Base-by-base conservation (phyloP, 2,113 vertebrate genomes). In the Brachyistius frenatus region DNA sequence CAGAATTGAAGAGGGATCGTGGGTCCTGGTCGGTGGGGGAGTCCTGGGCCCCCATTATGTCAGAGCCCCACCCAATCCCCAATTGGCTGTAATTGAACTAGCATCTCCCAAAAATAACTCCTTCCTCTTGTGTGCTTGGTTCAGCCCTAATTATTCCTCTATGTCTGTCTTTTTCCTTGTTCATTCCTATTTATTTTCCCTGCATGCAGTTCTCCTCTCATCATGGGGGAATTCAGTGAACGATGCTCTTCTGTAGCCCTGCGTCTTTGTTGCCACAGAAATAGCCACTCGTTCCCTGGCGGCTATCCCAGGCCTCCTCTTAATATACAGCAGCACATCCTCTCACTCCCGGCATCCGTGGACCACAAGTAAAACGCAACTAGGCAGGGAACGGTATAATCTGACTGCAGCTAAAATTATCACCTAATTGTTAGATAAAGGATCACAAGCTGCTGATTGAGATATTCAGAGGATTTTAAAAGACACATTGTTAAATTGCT, bases 181-280 rank as follows among this genome's bases (percentile, higher is more conserved):
- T 77, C 53, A 3, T 70, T 69, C 53, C 65, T 56, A 76, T 57
- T 75, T 73, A 62, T 70, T 79, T 72, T 56, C 68, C 55, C 73
- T 30, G 66, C 83, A 46, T 70, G 78, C 61, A 36, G 67, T 37
- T 85, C 84, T 74, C 16, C 39, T 80, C 64, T 74, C 58, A 68
- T 82, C 89, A 55, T 80, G 56, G 65, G 87, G 87, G 84, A 78
- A 78, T 90, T 76, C 74, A 46, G 86, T 73, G 70, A 91, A 64
- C 14, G 30, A 80, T 70, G 65, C 71, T 81, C 68, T 6, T 81
- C 79, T 85, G 66, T 78, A 78, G 67, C 84, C 67, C 85, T 69
- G 66, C n/a, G 60, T 81, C 80, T 88, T 85, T 79, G 81, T 84
- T 86, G 66, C 82, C 69, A 85, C 89, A 84, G 75, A 93, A 93